These are phyloP conservation scores for Machimus atricapillus DNA, from an alignment of 2,888 invertebrate genomes.

Conservation along the genomic window DNA sequence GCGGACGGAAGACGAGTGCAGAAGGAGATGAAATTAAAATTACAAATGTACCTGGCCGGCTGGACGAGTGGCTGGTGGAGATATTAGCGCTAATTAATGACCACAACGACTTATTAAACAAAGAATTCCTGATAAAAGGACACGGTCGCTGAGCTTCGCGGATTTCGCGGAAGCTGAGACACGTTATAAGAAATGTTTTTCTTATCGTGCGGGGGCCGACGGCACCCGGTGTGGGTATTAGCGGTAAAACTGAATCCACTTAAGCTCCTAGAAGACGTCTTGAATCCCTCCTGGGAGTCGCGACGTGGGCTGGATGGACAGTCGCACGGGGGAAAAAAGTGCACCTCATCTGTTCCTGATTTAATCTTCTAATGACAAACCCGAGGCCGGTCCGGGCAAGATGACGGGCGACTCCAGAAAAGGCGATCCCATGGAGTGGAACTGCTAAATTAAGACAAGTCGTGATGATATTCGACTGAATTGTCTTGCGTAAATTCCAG, in stretches of 20 bases:
- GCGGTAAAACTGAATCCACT: not conserved
- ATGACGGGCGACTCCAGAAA: not conserved
- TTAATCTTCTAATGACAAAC: conserved; percentile 11
- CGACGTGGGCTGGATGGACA: not conserved
- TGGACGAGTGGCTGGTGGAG: conserved; percentile 13
- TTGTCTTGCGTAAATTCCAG: not conserved
- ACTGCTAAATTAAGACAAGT: not conserved
- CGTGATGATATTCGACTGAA: not conserved
- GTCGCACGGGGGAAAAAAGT: not conserved
- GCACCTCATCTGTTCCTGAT: not conserved
- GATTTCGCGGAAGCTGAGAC: not conserved
- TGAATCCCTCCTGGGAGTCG: not conserved
- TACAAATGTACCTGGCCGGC: conserved; percentile 35
- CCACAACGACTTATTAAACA: conserved; percentile 16
- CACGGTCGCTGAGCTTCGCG: conserved; percentile 29
- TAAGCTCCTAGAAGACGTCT: not conserved
- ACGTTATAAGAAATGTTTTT: not conserved
- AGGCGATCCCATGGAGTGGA: not conserved
- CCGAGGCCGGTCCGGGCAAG: not conserved
- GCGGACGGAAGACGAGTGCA: not conserved
- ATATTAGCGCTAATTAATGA: conserved; percentile 44
- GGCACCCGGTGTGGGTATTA: not conserved
- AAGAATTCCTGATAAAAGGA: conserved; percentile 11
- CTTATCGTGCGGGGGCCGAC: not conserved
- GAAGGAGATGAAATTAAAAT: conserved; percentile 39